phyloP scores from a whole-genome alignment of 2,888 invertebrate genomes.

The Eristalis intricaria region DNA sequence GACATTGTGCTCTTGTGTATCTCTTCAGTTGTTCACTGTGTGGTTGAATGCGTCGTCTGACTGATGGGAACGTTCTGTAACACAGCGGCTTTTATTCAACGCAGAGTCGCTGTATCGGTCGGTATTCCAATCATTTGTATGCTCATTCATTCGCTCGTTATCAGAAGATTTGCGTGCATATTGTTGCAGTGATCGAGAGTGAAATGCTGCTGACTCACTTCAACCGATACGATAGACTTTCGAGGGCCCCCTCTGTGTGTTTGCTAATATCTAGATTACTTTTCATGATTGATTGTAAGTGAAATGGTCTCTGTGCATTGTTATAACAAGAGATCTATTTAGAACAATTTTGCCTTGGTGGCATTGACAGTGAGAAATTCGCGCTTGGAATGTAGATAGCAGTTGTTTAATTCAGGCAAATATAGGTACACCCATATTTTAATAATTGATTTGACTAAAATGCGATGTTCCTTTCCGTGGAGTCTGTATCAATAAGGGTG shows the following conservation, averaged over 20 bases:
- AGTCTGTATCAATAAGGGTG: no score
- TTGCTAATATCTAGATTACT: background rate
- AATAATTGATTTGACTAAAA: no score
- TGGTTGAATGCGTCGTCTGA: background rate
- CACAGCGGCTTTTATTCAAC: constrained; percentile 7
- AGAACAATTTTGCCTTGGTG: no score
- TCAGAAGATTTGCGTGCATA: background rate
- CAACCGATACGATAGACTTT: background rate
- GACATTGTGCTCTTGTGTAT: background rate
- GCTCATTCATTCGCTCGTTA: background rate
- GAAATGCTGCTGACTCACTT: background rate
- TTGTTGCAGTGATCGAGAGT: background rate
- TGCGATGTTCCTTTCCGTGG: no score
- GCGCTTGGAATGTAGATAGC: no score
- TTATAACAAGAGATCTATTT: no score
- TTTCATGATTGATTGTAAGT: no score
- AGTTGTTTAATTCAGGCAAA: no score
- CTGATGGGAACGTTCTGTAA: background rate
- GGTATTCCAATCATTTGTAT: background rate
- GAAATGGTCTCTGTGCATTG: no score
- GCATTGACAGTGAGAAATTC: no score
- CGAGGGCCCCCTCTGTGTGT: background rate
- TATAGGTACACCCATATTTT: no score
- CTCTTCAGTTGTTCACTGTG: background rate
- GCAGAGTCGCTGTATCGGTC: background rate